These are phyloP conservation scores for Tachycineta bicolor DNA, from an alignment of 2,113 vertebrate genomes.

Conservation along the genomic window DNA sequence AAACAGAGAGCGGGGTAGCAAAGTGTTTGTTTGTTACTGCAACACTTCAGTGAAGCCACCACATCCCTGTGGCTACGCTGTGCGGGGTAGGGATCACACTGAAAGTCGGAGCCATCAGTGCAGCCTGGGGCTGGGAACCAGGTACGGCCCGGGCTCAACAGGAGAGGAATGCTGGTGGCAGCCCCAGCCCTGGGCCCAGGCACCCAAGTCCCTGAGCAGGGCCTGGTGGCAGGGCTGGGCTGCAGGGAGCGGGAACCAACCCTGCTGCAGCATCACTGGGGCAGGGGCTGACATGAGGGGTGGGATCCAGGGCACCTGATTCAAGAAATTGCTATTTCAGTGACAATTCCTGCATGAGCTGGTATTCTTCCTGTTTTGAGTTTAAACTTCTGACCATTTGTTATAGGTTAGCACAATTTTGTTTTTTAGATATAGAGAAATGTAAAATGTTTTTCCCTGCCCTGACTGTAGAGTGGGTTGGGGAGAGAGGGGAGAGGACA, in stretches of 20 bases:
- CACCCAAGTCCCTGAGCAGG: no score
- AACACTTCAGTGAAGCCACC: accelerated
- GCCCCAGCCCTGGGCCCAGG: accelerated
- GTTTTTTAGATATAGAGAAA: no score
- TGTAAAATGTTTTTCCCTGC: no score
- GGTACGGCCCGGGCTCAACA: no score
- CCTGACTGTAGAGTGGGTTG: no score
- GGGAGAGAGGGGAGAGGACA: no score
- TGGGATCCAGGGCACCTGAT: not conserved
- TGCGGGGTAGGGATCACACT: accelerated
- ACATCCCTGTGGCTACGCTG: accelerated
- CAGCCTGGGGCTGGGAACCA: accelerated
- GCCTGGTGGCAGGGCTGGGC: no score
- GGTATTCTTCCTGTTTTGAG: not conserved
- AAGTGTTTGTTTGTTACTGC: not conserved
- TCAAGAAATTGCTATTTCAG: not conserved
- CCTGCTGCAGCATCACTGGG: accelerated
- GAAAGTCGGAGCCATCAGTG: accelerated
- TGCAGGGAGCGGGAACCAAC: no score
- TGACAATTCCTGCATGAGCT: not conserved
- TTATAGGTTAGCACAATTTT: no score
- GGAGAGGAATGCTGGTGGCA: not conserved
- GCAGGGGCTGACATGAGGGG: accelerated
- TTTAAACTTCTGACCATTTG: not conserved
- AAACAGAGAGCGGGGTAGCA: accelerated